Conservation (phyloP, 2,888 invertebrate species). For the Machimus atricapillus region DNA sequence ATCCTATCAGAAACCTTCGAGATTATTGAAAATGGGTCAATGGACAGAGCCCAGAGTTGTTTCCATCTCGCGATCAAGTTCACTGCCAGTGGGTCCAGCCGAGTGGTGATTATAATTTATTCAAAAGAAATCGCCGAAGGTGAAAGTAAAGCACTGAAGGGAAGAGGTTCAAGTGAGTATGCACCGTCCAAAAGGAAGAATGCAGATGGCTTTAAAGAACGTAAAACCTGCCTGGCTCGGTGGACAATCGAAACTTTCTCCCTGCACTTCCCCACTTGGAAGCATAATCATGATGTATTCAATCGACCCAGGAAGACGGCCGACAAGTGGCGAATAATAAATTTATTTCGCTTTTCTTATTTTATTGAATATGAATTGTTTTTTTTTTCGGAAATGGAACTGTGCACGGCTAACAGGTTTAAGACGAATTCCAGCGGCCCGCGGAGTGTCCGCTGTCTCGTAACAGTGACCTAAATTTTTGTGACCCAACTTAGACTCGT, state of each 20-base stretch:
- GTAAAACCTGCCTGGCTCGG: neutral
- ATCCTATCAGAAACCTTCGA: neutral
- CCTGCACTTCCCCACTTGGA: neutral
- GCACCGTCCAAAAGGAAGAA: neutral
- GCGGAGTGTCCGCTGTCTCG: constrained; percentile 38
- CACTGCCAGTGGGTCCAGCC: neutral
- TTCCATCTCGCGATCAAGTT: neutral
- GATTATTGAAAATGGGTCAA: neutral
- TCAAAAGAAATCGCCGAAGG: neutral
- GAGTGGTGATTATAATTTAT: neutral
- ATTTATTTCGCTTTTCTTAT: neutral
- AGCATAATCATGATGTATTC: constrained; percentile 2
- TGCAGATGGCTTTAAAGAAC: neutral
- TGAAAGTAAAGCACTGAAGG: neutral
- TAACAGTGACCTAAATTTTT: constrained; percentile 42
- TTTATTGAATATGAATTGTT: neutral
- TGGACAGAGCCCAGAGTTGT: neutral
- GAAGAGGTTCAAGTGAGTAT: neutral
- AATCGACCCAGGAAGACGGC: neutral
- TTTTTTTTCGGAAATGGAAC: constrained; percentile 34
- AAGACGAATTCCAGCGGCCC: constrained; percentile 21
- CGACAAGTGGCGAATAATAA: constrained; percentile 27
- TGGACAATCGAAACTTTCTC: constrained; percentile 6
- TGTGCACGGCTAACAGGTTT: constrained; percentile 10
- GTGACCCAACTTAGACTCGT: constrained; percentile 7